Evolutionary conservation across 2,888 invertebrate species (phyloP).

Genomic region (Drosophila ustulata): DNA sequence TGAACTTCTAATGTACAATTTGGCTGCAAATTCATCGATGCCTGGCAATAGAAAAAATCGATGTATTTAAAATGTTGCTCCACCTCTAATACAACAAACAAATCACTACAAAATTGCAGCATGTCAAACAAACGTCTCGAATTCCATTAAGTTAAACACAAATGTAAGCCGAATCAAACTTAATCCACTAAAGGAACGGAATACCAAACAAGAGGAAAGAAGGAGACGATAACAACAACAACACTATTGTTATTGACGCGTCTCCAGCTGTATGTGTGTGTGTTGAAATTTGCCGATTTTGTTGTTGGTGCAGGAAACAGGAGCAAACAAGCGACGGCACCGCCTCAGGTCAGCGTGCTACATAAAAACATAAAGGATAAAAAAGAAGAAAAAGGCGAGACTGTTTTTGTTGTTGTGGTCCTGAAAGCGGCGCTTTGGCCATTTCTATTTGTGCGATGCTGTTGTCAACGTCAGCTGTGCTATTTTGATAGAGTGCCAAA

Average conservation of each 20-base stretch:
- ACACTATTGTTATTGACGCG: not conserved
- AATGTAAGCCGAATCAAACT: not conserved
- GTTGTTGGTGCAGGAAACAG: not conserved
- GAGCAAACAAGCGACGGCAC: not conserved
- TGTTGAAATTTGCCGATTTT: conserved; percentile 1
- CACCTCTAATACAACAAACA: not conserved
- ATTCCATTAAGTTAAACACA: not conserved
- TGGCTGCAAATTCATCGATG: not conserved
- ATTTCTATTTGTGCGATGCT: conserved; percentile 38
- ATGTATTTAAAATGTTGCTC: too few relatives aligned
- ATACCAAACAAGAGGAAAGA: not conserved
- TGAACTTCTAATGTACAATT: not conserved
- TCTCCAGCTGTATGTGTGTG: not conserved
- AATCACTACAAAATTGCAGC: not conserved
- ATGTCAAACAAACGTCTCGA: not conserved
- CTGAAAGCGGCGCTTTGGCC: conserved; percentile 29
- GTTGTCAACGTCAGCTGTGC: conserved; percentile 64
- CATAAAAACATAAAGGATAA: not conserved
- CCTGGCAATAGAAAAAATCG: not conserved
- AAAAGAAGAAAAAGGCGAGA: not conserved
- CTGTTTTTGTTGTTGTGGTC: conserved; percentile 8
- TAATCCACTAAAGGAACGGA: not conserved
- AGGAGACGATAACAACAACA: not conserved
- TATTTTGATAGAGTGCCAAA: conserved; percentile 26
- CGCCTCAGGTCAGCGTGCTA: conserved; percentile 2